phyloP scores from a whole-genome alignment of 1,140 invertebrate species.

The Kradibia gibbosae region DNA sequence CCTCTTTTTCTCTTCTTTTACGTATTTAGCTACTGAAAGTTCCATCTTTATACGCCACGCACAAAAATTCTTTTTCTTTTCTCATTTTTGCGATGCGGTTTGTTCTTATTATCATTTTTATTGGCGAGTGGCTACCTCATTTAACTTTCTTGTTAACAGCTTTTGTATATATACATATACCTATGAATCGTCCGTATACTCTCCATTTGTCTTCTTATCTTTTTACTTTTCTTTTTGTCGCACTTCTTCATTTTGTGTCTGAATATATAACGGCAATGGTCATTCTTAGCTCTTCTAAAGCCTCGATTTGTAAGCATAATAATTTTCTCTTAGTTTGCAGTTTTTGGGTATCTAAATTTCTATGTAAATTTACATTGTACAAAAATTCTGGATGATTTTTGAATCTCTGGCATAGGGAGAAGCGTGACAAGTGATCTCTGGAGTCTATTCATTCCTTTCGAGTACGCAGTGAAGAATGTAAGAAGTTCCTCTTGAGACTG shows the following conservation, averaged over 20 bases:
- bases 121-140: slow-evolving; percentile 39
- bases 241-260: slow-evolving; percentile 10
- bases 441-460: not conserved
- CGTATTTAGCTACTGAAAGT: slow-evolving; percentile 21
- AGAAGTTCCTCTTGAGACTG: not conserved
- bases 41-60: slow-evolving; percentile 22
- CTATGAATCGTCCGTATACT: not conserved
- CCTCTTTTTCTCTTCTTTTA: slow-evolving; percentile 16
- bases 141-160: slow-evolving; percentile 45
- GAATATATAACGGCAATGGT: not conserved
- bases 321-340: not conserved
- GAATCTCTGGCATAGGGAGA: not conserved
- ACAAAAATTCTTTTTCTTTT: slow-evolving; percentile 5
- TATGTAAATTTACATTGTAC: not conserved
- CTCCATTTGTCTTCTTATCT: not conserved
- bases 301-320: not conserved
- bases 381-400: not conserved
- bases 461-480: not conserved
- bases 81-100: not conserved
- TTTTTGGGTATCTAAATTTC: slow-evolving; percentile 9
- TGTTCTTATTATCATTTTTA: slow-evolving; percentile 47
- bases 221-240: not conserved
- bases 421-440: not conserved
- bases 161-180: slow-evolving; percentile 14
- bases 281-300: not conserved